Conservation (phyloP, 1,140 invertebrate genomes). For the Camponotus pennsylvanicus region DNA sequence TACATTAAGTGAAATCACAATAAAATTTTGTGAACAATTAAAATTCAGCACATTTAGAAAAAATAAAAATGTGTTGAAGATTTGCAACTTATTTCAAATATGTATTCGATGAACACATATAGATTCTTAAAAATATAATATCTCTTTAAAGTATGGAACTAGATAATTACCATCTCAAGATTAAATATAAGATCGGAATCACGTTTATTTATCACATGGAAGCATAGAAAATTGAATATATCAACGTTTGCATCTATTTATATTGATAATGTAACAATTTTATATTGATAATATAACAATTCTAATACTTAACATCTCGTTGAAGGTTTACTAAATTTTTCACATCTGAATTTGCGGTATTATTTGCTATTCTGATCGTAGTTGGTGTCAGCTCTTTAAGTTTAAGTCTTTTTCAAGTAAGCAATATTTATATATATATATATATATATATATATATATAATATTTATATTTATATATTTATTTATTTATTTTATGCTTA, state of each 20-base stretch:
- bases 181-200: background rate
- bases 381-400: slow-evolving; percentile 35
- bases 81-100: background rate
- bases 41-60: background rate
- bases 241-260: background rate
- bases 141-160: background rate
- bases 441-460: background rate
- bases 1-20: background rate
- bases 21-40: background rate
- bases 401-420: slow-evolving; percentile 55
- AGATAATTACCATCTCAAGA: background rate
- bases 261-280: background rate
- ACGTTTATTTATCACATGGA: background rate
- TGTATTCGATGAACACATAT: background rate
- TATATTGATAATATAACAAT: background rate
- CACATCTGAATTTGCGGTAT: background rate
- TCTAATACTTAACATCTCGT: background rate
- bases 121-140: background rate
- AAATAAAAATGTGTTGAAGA: background rate
- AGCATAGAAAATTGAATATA: background rate
- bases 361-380: slow-evolving; percentile 12
- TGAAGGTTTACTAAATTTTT: slow-evolving; percentile 35
- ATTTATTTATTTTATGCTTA: background rate
- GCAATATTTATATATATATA: background rate
- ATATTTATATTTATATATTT: background rate